Evolutionary conservation across 2,888 invertebrate species (phyloP), one percentile per base, ranked within the genome.

Genomic region (Pseudococcus longispinus): DNA sequence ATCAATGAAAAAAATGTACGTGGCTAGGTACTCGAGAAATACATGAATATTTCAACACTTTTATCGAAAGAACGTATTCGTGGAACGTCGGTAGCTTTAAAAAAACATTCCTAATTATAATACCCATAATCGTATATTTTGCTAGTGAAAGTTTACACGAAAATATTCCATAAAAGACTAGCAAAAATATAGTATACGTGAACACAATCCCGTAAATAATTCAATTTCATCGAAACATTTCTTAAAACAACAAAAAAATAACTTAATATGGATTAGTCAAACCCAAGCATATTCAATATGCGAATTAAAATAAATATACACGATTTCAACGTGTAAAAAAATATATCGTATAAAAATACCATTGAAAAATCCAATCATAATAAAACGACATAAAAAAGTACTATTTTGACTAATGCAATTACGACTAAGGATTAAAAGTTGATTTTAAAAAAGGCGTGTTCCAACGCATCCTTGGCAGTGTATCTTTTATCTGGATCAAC

Each of bases 401-500:
- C 13, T 44, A 82, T 9, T 82, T 82, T 26, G 51, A 51, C 83
- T 51, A 83, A 83, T 83, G 15, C 29, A 51, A 23, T 29, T 29
- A 46, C 51, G 42, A 44, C 23, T 20, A 55, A 46, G 4, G 23
- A 32, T 55, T 32, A 44, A 18, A 86, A 77, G 1, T 88, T 44
- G 87, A 88, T 87, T 83, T 87, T 80, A 83, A 96, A 92, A 91
- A 96, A 97, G 84, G 95, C 93, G 92, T 97, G 96, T 70, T 91
- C 90, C 44, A 97, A 92, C 70, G 97, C 96, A 87, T 93, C 93
- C 23, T 92, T 93, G 44, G 97, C 97, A 13, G 94, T 93, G 88
- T 94, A 93, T 89, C 97, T 93, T 46, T 93, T 92, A 89, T 92
- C 92, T n/a, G 96, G 95, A 92, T 96, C 94, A n/a, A 96, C 92